Evolutionary conservation across 2,797 vertebrate genomes (phyloP).

Genomic region (Tragelaphus oryx): DNA sequence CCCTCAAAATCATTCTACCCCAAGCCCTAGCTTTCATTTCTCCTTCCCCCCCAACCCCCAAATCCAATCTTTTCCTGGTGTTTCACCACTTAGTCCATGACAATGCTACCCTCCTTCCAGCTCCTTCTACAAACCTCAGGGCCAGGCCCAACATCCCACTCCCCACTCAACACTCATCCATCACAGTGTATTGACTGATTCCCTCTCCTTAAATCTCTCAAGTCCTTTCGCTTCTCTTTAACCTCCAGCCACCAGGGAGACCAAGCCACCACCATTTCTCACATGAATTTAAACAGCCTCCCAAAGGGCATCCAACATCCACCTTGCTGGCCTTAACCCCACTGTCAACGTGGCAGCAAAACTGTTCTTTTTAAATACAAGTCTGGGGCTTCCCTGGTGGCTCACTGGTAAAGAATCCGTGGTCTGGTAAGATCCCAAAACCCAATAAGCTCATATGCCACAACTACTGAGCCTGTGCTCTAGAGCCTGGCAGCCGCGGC

Average conservation of each 20-base stretch:
- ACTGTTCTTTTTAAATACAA: not conserved
- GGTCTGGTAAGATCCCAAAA: not conserved
- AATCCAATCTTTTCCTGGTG: not conserved
- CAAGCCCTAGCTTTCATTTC: not conserved
- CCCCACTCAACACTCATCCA: not conserved
- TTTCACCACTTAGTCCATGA: not conserved
- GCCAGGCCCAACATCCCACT: rapidly evolving
- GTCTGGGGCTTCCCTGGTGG: not conserved
- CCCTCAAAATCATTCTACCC: not conserved
- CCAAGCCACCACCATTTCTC: not conserved
- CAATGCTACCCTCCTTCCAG: not conserved
- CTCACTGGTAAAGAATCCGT: not conserved
- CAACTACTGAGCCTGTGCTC: not conserved
- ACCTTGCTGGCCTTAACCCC: not conserved
- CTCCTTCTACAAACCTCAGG: not conserved
- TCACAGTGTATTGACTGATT: not conserved
- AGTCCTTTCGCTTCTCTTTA: not conserved
- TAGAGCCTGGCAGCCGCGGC: not conserved
- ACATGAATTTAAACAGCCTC: not conserved
- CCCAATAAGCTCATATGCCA: not conserved
- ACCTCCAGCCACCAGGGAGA: not conserved
- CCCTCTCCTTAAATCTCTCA: not conserved
- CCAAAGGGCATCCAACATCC: not conserved
- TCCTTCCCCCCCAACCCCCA: not conserved
- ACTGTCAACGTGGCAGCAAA: not conserved